A percentile compares a stretch with the other conserved stretches of the same genome.
These are phyloP conservation scores for Esox niger DNA, from an alignment of 2,113 vertebrate genomes.

Conservation along the genomic window DNA sequence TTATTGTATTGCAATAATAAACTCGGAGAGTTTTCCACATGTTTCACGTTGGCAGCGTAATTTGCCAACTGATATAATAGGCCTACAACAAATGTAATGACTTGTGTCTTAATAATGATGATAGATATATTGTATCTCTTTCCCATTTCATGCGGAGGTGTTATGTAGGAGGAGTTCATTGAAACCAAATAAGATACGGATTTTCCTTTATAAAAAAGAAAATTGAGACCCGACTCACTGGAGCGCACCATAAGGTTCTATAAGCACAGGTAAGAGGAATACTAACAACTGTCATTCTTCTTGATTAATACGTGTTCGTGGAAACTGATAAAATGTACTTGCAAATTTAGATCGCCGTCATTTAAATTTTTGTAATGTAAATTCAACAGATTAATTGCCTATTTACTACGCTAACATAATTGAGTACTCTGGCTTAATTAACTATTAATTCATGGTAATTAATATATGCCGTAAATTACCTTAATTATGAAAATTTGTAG, in stretches of 20 bases:
- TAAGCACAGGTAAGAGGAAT: constrained; percentile 57
- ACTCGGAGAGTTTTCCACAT: background rate
- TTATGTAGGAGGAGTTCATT: constrained; percentile 63
- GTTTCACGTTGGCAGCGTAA: background rate
- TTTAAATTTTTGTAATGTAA: background rate
- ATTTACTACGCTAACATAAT: background rate
- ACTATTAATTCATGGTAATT: background rate
- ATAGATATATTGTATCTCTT: constrained; percentile 36
- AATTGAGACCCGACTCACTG: constrained; percentile 49
- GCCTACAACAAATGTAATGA: constrained; percentile 36
- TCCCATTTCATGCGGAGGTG: constrained; percentile 42
- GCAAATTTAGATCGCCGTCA: background rate
- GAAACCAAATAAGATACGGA: constrained; percentile 61
- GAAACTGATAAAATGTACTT: background rate
- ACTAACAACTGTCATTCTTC: background rate
- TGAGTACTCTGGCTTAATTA: background rate
- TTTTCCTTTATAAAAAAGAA: constrained; percentile 65
- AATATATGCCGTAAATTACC: no score
- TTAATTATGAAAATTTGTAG: no score
- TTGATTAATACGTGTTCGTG: background rate
- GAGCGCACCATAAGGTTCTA: constrained; percentile 28
- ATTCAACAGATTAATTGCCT: background rate
- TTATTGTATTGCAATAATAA: background rate
- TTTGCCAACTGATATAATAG: constrained; percentile 8
- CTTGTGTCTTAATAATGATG: constrained; percentile 44